Base-by-base conservation (phyloP, 2,888 invertebrate genomes). In the Sinhomidia bicolor region DNA sequence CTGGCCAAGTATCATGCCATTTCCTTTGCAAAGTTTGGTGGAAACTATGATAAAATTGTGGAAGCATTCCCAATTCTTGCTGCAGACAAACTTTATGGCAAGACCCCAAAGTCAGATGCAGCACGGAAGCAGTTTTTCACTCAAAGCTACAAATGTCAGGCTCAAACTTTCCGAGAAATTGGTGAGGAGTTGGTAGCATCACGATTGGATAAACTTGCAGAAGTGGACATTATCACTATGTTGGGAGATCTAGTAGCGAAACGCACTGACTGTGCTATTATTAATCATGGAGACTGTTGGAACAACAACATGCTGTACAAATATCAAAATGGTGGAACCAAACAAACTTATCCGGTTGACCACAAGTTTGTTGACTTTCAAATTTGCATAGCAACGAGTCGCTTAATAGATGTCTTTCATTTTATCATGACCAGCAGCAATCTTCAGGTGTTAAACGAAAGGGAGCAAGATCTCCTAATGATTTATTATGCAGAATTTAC, bases 301-400 rank as follows among this genome's bases (percentile, higher is more conserved):
- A 90, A 91, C 1, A 92, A 92, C 62, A 92, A 92, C 57, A 85
- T 91, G 78, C 62, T 92, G 9, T 92, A 91, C 78, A 51, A 79
- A 6, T 92, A 91, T 51, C 89, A 90, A 57, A 74, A 79, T 1
- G 83, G 88, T 20, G 51, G n/a, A 14, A 54, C 26, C n/a, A n/a
- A n/a, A n/a, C n/a, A n/a, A n/a, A n/a, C n/a, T n/a, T n/a, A n/a
- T 7, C 80, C 91, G 0, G 81, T 71, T 0, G 82, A 86, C 51
- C 84, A 87, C 29, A 82, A 84, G 17, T 81, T 92, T 4, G 78
- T 92, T 6, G 92, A 92, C 81, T 89, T 91, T 17, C 92, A 91
- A 74, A 29, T 89, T 0, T 71, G 36, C 20, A 62, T 83, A 14
- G 90, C 89, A 10, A 51, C 82, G 6, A 90, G 90, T 47, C 89